These are phyloP conservation scores for Sminthopsis crassicaudata DNA, from an alignment of 2,113 vertebrate species.

Conservation along the genomic window DNA sequence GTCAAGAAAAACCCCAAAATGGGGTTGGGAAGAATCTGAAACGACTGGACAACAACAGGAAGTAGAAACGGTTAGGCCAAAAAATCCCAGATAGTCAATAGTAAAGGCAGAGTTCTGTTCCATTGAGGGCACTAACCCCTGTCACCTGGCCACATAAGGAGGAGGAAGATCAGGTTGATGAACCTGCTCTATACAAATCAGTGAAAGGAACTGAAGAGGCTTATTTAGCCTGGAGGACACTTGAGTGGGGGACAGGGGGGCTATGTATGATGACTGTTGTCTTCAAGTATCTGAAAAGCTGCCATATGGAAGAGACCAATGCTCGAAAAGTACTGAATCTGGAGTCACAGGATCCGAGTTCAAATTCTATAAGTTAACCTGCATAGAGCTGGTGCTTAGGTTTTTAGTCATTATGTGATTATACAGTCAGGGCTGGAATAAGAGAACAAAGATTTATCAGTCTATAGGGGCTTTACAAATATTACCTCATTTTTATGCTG, in stretches of 20 bases:
- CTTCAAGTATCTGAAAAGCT: not conserved
- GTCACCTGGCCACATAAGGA: not conserved
- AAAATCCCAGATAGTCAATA: not conserved
- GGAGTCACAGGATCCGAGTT: not conserved
- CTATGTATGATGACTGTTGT: not conserved
- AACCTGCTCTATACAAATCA: not conserved
- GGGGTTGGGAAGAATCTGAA: too few species aligned
- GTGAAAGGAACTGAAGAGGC: too few species aligned
- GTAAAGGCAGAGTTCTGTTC: not conserved
- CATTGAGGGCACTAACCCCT: not conserved
- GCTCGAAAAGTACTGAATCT: not conserved
- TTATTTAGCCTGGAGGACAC: not conserved
- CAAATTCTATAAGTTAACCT: not conserved
- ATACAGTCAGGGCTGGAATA: not conserved
- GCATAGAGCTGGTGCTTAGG: not conserved
- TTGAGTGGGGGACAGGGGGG: not conserved
- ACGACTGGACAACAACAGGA: not conserved
- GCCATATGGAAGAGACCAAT: not conserved
- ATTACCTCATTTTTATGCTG: not conserved
- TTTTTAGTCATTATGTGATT: not conserved
- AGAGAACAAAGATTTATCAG: not conserved
- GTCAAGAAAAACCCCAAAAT: too few species aligned
- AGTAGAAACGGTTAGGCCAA: not conserved
- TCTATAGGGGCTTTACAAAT: too few species aligned
- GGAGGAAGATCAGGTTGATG: not conserved